Base-by-base conservation (phyloP, 2,888 invertebrate genomes). In the Drosophila robusta region DNA sequence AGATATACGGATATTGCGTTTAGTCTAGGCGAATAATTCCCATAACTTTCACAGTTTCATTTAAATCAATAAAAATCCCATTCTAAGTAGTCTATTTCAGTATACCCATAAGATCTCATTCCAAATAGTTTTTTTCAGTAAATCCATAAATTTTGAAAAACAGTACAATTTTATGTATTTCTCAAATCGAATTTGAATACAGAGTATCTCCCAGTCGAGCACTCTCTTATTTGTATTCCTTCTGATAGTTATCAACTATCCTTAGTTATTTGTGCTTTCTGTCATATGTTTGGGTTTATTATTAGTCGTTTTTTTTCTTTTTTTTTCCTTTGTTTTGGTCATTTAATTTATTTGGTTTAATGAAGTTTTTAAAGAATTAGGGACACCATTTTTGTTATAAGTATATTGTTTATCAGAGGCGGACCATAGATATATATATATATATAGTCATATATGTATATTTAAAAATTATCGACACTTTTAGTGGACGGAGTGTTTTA, bases 371-470 rank as follows among this genome's bases (percentile, higher is more conserved):
- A 12, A 16, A 8, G 12, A 44, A 16, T 14, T 58, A 9, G 6
- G n/a, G 34, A 47, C 24, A 26, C 9, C 4, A n/a, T 29, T 24
- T 61, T 11, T 29, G 14, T 18, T 16, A n/a, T 12, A 11, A 29
- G 38, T 38, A 12, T 34, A 58, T 9, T 29, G 8, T 8, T 18
- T 45, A 29, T 38, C 8, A 24, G 3, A 29, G 39, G 7, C 24
- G 9, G 14, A 36, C 34, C 32, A 14, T 22, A 22, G n/a, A 52
- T 34, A 60, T 36, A 26, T 11, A 26, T 14, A n/a, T 24, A 50
- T 38, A 50, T 14, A 5, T 4, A 38, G 0, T 4, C 5, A 5
- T 39, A 14, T 42, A 18, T 5, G 41, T 9, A 51, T 29, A 39
- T 14, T 11, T n/a, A 16, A 51, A 42, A 46, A 32, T 46, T 52